Conservation (phyloP, 2,888 invertebrate species). For the Drosophila subsilvestris region DNA sequence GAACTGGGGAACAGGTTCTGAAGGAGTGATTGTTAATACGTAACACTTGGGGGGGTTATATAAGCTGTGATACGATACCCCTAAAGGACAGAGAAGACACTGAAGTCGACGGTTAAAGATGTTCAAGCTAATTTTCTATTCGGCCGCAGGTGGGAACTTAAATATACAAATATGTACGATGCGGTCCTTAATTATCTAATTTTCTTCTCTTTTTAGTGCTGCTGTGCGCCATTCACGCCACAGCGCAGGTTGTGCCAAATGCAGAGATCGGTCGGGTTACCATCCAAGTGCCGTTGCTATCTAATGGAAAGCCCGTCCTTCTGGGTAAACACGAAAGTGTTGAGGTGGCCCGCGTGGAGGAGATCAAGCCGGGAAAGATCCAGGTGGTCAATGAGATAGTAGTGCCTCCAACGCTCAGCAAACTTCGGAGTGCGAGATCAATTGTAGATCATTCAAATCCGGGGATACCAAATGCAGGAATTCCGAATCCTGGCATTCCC, state of each 20-base stretch:
- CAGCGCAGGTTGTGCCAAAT: slow-evolving; percentile 74
- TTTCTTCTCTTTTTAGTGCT: slow-evolving; percentile 55
- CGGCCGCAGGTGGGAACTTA: slow-evolving; percentile 68
- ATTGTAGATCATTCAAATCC: slow-evolving; percentile 21
- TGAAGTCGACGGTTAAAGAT: slow-evolving; percentile 52
- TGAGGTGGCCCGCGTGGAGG: slow-evolving; percentile 62
- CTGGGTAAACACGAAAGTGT: slow-evolving; percentile 38
- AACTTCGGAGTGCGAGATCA: slow-evolving; percentile 47
- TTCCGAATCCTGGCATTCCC: slow-evolving; percentile 12
- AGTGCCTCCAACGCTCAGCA: slow-evolving; percentile 45
- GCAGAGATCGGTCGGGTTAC: slow-evolving; percentile 63
- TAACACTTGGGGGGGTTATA: slow-evolving; percentile 45
- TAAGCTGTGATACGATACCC: slow-evolving; percentile 34
- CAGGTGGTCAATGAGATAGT: slow-evolving; percentile 36
- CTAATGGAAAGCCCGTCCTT: slow-evolving; percentile 62
- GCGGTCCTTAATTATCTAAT: not conserved
- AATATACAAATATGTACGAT: not conserved
- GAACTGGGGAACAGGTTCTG: slow-evolving; percentile 18
- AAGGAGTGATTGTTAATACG: slow-evolving; percentile 16
- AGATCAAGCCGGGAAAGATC: slow-evolving; percentile 52
- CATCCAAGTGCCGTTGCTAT: slow-evolving; percentile 65
- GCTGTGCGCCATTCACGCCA: slow-evolving; percentile 51
- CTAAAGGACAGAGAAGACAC: slow-evolving; percentile 60
- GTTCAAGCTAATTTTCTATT: slow-evolving; percentile 54
- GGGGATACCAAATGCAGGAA: slow-evolving; percentile 22